These are phyloP conservation scores for Clistopyga incitator DNA, from an alignment of 2,888 invertebrate genomes.

Conservation along the genomic window DNA sequence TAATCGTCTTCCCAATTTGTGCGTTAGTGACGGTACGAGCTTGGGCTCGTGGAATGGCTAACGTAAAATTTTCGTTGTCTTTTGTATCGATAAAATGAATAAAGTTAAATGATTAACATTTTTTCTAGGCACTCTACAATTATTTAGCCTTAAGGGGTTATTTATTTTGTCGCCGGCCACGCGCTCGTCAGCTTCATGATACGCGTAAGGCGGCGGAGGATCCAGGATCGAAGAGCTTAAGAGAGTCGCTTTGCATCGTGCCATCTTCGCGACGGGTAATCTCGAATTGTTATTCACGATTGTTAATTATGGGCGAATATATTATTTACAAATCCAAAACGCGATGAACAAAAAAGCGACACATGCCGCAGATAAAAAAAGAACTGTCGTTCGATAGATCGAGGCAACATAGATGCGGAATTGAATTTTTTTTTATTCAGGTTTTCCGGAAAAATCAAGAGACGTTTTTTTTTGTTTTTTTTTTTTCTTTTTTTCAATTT, in stretches of 20 bases:
- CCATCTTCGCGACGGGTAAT: slow-evolving; percentile 39
- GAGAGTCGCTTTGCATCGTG: slow-evolving; percentile 53
- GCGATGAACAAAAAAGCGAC: neutral
- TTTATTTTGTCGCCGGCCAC: slow-evolving; percentile 19
- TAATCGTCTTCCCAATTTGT: slow-evolving; percentile 3
- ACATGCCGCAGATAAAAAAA: slow-evolving; percentile 37
- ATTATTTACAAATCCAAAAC: slow-evolving; percentile 9
- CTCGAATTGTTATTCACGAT: neutral
- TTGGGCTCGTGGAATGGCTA: slow-evolving; percentile 38
- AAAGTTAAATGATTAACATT: neutral
- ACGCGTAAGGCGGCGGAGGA: slow-evolving; percentile 63
- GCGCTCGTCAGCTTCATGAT: slow-evolving; percentile 46
- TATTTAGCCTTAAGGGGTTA: slow-evolving; percentile 31
- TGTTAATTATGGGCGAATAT: neutral
- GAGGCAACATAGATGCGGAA: neutral
- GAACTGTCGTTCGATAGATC: slow-evolving; percentile 15
- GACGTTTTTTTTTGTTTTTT: too few species aligned
- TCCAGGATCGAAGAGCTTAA: slow-evolving; percentile 49
- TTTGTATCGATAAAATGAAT: neutral
- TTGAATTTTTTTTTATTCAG: too few species aligned
- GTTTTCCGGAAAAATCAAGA: too few species aligned
- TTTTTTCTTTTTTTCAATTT: too few species aligned
- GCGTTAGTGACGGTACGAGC: slow-evolving; percentile 16
- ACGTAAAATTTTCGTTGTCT: neutral
- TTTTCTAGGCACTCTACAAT: neutral